These are phyloP conservation scores for Saimiri boliviensis DNA, from an alignment of 2,113 vertebrate genomes.

Conservation along the genomic window DNA sequence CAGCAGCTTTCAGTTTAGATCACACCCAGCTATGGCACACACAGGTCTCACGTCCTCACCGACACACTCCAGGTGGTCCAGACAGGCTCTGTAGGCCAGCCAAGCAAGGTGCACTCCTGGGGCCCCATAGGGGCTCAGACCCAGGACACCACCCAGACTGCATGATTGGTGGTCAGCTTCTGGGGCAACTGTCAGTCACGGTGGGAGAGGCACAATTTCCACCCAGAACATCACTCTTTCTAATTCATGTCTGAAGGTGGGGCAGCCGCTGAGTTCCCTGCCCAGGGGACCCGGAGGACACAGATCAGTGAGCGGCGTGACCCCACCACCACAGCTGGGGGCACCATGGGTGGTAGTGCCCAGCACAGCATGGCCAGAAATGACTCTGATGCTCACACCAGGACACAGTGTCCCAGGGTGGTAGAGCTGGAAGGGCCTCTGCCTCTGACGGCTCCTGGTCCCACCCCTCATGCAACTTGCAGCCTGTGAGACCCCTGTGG, in stretches of 20 bases:
- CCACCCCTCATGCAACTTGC: not conserved
- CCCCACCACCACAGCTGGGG: not conserved
- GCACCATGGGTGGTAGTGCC: not conserved
- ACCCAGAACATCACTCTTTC: not conserved
- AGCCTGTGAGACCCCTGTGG: not conserved
- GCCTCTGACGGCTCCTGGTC: not conserved
- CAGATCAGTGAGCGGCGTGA: not conserved
- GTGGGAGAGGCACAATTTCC: not conserved
- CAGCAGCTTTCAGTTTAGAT: not conserved
- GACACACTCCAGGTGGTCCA: not conserved
- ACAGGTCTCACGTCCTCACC: not conserved
- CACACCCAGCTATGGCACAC: not conserved
- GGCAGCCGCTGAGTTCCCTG: not conserved
- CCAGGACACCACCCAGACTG: rapidly evolving
- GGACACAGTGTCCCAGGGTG: not conserved
- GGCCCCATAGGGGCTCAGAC: not conserved
- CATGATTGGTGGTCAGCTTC: rapidly evolving
- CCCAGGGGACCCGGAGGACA: not conserved
- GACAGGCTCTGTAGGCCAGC: not conserved
- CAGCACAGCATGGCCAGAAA: not conserved
- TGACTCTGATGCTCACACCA: not conserved
- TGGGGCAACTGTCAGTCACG: not conserved
- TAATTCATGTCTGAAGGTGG: not conserved
- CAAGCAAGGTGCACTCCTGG: no score
- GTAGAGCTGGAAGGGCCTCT: not conserved